These are phyloP conservation scores for Lepidochrysops patricia DNA, from an alignment of 2,888 invertebrate species.

Conservation along the genomic window DNA sequence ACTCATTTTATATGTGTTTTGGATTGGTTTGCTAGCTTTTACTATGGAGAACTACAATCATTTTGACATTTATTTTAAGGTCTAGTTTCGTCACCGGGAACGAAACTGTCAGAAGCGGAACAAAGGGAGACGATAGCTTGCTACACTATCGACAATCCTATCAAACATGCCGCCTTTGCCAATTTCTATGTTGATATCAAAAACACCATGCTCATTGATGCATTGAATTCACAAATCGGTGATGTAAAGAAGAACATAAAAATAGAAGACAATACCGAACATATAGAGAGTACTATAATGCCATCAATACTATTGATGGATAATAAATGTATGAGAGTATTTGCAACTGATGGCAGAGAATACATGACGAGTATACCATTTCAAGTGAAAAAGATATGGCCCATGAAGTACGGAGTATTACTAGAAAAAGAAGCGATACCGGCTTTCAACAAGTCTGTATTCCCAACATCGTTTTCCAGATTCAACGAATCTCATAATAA, in stretches of 20 bases:
- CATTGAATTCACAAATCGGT: constrained; percentile 62
- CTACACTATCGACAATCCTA: constrained; percentile 87
- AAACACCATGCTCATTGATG: constrained; percentile 72
- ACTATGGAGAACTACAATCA: neutral
- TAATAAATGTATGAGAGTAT: constrained; percentile 83
- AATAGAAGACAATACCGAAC: constrained; percentile 65
- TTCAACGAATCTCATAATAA: constrained; percentile 58
- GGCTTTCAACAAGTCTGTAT: constrained; percentile 42
- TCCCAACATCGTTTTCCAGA: constrained; percentile 48
- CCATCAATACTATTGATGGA: constrained; percentile 84
- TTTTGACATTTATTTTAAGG: constrained; percentile 40
- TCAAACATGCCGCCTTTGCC: constrained; percentile 87
- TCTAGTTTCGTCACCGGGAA: constrained; percentile 64
- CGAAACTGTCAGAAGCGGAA: constrained; percentile 66
- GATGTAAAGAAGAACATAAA: constrained; percentile 66
- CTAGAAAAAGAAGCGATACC: constrained; percentile 80
- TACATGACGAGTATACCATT: constrained; percentile 87
- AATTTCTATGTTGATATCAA: constrained; percentile 68
- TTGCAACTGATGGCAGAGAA: constrained; percentile 86
- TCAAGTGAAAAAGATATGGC: constrained; percentile 88
- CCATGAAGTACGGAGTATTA: constrained; percentile 88
- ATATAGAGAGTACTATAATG: constrained; percentile 68
- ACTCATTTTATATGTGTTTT: too few species aligned
- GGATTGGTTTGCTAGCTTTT: too few species aligned
- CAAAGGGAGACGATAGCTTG: constrained; percentile 77